Evolutionary conservation across 2,888 invertebrate genomes (phyloP).

Genomic region (Stegophylla sp.): DNA sequence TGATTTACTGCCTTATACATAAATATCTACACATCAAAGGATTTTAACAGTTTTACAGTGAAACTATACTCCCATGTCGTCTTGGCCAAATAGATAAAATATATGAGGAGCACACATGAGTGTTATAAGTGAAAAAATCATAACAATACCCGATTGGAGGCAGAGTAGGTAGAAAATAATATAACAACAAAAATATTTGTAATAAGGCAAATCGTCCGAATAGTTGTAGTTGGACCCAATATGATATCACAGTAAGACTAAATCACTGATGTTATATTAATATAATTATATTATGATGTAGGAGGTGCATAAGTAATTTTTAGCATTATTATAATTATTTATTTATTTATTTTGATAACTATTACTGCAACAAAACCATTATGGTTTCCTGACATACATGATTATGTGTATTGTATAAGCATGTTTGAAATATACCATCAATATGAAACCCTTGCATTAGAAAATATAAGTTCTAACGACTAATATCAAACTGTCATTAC

Average conservation of each 20-base stretch:
- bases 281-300: slow-evolving; percentile 1
- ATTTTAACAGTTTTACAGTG: slow-evolving; percentile 12
- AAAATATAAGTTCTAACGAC: slow-evolving; percentile 4
- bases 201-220: slow-evolving; percentile 8
- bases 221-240: background rate
- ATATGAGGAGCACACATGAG: background rate
- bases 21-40: background rate
- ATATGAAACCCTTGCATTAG: background rate
- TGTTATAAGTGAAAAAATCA: background rate
- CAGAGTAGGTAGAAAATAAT: background rate
- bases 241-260: slow-evolving; percentile 10
- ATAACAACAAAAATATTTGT: background rate
- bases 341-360: background rate
- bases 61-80: background rate
- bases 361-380: slow-evolving; percentile 37
- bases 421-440: background rate
- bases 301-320: slow-evolving; percentile 14
- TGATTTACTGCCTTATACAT: too few species aligned
- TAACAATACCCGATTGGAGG: background rate
- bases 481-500: too few species aligned
- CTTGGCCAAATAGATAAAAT: background rate
- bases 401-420: background rate
- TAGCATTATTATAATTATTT: too few species aligned
- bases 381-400: background rate
- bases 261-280: background rate